These are phyloP conservation scores for Chironomus tentans DNA, from an alignment of 2,888 invertebrate species.

Conservation along the genomic window DNA sequence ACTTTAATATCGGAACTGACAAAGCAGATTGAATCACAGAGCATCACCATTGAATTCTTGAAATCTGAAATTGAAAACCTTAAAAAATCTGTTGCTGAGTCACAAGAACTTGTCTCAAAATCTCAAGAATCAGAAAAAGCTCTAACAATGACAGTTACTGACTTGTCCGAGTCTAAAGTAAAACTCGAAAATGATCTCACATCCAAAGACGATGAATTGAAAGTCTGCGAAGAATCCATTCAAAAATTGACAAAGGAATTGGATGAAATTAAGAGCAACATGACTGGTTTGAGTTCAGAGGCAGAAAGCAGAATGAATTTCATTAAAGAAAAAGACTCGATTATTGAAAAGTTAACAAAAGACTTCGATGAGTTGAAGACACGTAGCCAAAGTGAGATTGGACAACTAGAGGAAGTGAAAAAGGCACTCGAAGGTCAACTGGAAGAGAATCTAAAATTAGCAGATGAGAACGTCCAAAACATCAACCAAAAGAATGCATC, in stretches of 20 bases:
- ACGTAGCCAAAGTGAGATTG: conserved; percentile 30
- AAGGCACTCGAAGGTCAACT: conserved; percentile 46
- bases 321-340: conserved; percentile 32
- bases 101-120: not conserved
- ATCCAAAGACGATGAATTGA: conserved; percentile 32
- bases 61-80: not conserved
- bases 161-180: conserved; percentile 22
- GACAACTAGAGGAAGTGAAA: not conserved
- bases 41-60: not conserved
- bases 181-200: conserved; percentile 25
- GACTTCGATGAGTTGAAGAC: conserved; percentile 38
- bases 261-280: conserved; percentile 29
- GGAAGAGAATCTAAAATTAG: conserved; percentile 40
- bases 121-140: not conserved
- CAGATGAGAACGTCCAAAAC: conserved; percentile 31
- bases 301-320: conserved; percentile 36
- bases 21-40: not conserved
- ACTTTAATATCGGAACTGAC: not conserved
- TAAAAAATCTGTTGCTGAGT: not conserved
- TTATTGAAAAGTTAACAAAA: conserved; percentile 34
- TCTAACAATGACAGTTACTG: not conserved
- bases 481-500: conserved; percentile 35
- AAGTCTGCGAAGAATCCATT: conserved; percentile 34
- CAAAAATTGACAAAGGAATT: conserved; percentile 34
- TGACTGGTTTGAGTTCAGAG: conserved; percentile 36